phyloP scores from a whole-genome alignment of 1,140 invertebrate genomes.

The Drosophila novamexicana region DNA sequence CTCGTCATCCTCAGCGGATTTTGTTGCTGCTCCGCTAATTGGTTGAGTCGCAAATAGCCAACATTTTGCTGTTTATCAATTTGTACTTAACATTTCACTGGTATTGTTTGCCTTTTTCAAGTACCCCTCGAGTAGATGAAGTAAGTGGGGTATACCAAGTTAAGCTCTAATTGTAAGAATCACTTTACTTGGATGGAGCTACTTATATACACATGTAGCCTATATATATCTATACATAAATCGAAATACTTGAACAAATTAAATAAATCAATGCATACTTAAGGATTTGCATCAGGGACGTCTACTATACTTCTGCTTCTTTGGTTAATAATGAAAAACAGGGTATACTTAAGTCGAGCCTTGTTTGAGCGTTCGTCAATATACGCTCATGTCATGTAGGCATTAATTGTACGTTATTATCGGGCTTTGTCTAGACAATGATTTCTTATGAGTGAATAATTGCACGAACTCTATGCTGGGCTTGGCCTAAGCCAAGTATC shows the following conservation, averaged over 20 bases:
- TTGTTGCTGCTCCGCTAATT: constrained; percentile 36
- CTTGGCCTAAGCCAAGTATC: constrained; percentile 19
- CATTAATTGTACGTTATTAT: constrained; percentile 18
- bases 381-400: constrained; percentile 29
- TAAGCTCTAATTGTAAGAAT: not conserved
- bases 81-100: constrained; percentile 26
- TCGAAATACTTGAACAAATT: no score
- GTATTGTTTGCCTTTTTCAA: not conserved
- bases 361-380: not conserved
- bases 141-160: not conserved
- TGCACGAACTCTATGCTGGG: constrained; percentile 5
- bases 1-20: constrained; percentile 41
- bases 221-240: no score
- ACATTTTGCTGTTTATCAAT: constrained; percentile 28
- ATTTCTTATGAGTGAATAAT: constrained; percentile 7
- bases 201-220: not conserved
- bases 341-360: constrained; percentile 9
- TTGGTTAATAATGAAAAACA: not conserved
- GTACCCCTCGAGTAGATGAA: not conserved
- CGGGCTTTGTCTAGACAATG: constrained; percentile 15
- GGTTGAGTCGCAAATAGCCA: constrained; percentile 23
- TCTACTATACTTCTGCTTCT: no score
- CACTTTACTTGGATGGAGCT: not conserved
- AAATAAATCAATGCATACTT: no score
- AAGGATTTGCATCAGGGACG: no score